phyloP scores from a whole-genome alignment of 2,888 invertebrate genomes.

The Clepsis dumicolana region DNA sequence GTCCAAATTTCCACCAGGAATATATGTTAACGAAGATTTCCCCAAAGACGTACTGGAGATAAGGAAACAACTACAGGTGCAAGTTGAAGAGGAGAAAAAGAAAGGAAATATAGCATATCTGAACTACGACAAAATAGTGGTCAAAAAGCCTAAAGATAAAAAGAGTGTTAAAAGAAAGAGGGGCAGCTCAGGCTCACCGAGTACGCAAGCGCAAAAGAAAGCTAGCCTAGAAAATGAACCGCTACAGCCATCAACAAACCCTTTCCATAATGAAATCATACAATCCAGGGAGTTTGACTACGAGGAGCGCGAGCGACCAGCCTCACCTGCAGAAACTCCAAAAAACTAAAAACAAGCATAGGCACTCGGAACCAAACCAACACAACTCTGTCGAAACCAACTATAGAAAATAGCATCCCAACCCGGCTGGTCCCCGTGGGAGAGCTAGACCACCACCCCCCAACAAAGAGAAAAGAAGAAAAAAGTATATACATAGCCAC shows the following conservation, averaged over 20 bases:
- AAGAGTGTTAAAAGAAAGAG: conserved; percentile 39
- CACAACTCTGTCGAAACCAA: neutral
- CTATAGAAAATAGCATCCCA: neutral
- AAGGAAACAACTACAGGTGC: conserved; percentile 28
- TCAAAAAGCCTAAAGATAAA: conserved; percentile 28
- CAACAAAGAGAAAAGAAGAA: neutral
- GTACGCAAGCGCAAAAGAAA: conserved; percentile 34
- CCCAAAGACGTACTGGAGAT: conserved; percentile 38
- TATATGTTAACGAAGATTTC: conserved; percentile 34
- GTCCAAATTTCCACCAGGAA: conserved; percentile 26
- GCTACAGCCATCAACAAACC: neutral
- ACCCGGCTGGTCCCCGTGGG: no score
- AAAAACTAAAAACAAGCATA: neutral
- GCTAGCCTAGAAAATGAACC: conserved; percentile 1
- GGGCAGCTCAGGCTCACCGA: conserved; percentile 38
- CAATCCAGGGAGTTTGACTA: neutral
- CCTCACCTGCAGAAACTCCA: neutral
- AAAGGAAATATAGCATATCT: conserved; percentile 40
- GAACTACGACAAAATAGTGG: conserved; percentile 31
- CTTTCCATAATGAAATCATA: neutral
- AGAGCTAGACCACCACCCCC: no score
- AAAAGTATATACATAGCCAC: neutral
- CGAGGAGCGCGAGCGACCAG: neutral
- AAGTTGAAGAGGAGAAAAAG: conserved; percentile 38
- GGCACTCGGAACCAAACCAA: neutral